phyloP scores from a whole-genome alignment of 2,113 vertebrate species.

The Sceloporus undulatus region DNA sequence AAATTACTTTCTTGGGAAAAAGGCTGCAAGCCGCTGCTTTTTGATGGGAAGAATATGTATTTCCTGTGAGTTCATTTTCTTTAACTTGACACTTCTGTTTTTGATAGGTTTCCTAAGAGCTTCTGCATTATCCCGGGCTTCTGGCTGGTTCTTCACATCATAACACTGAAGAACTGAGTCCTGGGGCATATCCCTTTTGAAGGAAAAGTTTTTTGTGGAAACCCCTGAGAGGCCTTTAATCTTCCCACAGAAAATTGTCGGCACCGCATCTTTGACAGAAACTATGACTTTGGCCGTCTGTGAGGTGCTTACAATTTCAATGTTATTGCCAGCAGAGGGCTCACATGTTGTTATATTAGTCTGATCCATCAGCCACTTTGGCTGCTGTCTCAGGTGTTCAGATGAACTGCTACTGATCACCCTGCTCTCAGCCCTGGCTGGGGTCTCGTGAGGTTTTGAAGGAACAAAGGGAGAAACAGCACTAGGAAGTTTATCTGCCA shows the following conservation, averaged over 20 bases:
- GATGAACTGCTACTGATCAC: constrained; percentile 74
- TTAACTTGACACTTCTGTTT: constrained; percentile 95
- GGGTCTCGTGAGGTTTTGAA: constrained; percentile 55
- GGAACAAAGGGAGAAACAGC: constrained; percentile 70
- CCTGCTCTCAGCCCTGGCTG: constrained; percentile 78
- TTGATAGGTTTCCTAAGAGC: constrained; percentile 90
- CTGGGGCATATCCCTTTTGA: constrained; percentile 91
- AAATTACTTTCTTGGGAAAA: constrained; percentile 96
- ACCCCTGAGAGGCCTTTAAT: constrained; percentile 96
- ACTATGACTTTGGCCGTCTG: constrained; percentile 98
- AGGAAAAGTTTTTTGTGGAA: constrained; percentile 99
- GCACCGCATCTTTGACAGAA: constrained; percentile 94
- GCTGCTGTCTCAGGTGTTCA: constrained; percentile 85
- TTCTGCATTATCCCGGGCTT: constrained; percentile 82
- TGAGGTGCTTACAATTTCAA: constrained; percentile 89
- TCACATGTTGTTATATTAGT: constrained; percentile 75
- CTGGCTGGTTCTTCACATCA: constrained; percentile 81
- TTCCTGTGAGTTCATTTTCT: constrained; percentile 98
- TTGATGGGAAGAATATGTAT: constrained; percentile 98
- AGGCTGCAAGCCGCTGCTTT: constrained; percentile 96
- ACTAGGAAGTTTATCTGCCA: constrained; percentile 61
- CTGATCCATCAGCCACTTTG: constrained; percentile 88
- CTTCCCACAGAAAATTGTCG: constrained; percentile 95
- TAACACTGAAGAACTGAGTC: constrained; percentile 90
- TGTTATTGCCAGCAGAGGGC: constrained; percentile 85